phyloP scores from a whole-genome alignment of 2,797 vertebrate species.

The Microctenopoma stevenorrisi region DNA sequence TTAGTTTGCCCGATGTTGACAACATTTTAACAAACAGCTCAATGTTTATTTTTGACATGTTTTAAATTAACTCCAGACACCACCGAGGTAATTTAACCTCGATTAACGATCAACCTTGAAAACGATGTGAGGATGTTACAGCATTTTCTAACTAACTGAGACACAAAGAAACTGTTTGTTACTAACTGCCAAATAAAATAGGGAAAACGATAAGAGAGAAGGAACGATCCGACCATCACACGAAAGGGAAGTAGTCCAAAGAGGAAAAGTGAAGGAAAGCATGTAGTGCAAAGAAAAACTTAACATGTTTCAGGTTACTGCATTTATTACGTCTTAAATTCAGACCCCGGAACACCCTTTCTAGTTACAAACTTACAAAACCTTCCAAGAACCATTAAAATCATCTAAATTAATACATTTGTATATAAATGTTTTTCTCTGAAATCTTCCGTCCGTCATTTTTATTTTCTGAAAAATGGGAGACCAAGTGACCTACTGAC shows the following conservation, averaged over 20 bases:
- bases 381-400: too few relatives aligned
- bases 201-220: too few relatives aligned
- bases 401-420: too few relatives aligned
- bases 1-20: neutral
- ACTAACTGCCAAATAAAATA: neutral
- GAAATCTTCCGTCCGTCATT: too few relatives aligned
- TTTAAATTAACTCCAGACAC: slow-evolving; percentile 11
- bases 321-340: too few relatives aligned
- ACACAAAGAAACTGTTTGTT: neutral
- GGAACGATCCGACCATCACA: too few relatives aligned
- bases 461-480: too few relatives aligned
- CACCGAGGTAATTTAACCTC: slow-evolving; percentile 1
- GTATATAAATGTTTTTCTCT: too few relatives aligned
- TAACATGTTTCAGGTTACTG: neutral
- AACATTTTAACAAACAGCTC: slow-evolving; percentile 18
- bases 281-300: neutral
- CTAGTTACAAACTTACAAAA: too few relatives aligned
- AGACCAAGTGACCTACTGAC: neutral
- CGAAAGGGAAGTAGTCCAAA: neutral
- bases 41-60: slow-evolving; percentile 2
- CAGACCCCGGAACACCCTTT: too few relatives aligned
- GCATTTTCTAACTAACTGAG: neutral
- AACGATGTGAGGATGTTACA: slow-evolving; percentile 5
- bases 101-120: slow-evolving; percentile 21
- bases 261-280: neutral